A percentile compares a stretch with the other conserved stretches of the same genome.
phyloP scores from a whole-genome alignment of 35 echinoderm and acorn worm genomes.

The Amphiura filiformis region DNA sequence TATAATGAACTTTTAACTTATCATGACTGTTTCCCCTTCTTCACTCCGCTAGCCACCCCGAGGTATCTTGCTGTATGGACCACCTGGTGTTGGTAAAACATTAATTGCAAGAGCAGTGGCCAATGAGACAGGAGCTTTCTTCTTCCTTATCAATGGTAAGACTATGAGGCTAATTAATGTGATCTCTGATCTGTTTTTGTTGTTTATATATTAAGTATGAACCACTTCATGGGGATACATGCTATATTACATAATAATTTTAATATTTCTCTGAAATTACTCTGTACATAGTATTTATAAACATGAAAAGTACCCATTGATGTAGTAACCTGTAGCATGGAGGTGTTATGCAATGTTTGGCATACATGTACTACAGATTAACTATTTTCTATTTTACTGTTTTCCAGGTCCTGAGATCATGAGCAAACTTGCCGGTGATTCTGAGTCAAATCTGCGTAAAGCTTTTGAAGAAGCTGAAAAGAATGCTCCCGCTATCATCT shows the following conservation, averaged over 20 bases:
- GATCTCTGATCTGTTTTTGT: not conserved
- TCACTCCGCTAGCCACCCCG: constrained; percentile 63
- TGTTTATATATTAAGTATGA: not conserved
- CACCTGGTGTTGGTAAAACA: constrained; percentile 97
- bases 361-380: not conserved
- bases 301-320: too few relatives aligned
- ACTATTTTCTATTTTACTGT: not conserved
- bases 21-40: not conserved
- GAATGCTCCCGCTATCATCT: constrained; percentile 97
- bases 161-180: not conserved
- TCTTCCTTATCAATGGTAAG: constrained; percentile 98
- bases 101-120: constrained; percentile 97
- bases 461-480: constrained; percentile 98
- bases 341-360: not conserved
- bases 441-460: constrained; percentile 93
- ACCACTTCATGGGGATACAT: too few relatives aligned
- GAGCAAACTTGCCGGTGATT: constrained; percentile 99
- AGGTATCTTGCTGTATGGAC: constrained; percentile 95
- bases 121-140: constrained; percentile 99
- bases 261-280: too few relatives aligned
- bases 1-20: not conserved
- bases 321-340: too few relatives aligned
- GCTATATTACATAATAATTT: too few relatives aligned
- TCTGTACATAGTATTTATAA: too few relatives aligned
- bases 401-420: constrained; percentile 92